These are phyloP conservation scores for Tanypteryx hageni DNA, from an alignment of 2,888 invertebrate genomes.

Conservation along the genomic window DNA sequence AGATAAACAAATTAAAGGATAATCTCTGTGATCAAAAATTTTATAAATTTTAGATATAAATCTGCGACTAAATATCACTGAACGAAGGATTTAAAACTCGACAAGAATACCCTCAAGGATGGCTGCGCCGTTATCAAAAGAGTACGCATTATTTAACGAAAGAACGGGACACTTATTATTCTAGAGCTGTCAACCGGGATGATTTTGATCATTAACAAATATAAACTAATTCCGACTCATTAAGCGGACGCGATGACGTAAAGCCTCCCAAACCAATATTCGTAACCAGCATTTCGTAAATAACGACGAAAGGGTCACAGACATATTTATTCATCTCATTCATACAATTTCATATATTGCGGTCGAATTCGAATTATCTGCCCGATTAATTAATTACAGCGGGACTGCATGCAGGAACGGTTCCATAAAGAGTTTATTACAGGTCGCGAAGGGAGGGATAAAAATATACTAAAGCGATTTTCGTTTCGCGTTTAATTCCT, in stretches of 20 bases:
- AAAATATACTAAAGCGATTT: neutral
- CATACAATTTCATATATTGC: neutral
- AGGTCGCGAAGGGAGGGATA: neutral
- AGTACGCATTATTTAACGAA: neutral
- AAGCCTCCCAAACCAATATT: neutral
- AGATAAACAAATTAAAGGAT: too few relatives aligned
- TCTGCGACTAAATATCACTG: too few relatives aligned
- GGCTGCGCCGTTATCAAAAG: neutral
- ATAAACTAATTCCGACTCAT: neutral
- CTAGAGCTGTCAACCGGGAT: too few relatives aligned
- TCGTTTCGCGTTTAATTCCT: neutral
- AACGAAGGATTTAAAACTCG: too few relatives aligned
- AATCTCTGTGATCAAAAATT: too few relatives aligned
- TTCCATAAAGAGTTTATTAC: neutral
- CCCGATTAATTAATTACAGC: constrained; percentile 20
- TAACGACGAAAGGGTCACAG: neutral
- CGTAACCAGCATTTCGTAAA: neutral
- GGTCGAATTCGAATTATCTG: neutral
- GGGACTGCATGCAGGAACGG: neutral
- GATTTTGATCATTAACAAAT: neutral
- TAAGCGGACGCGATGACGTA: neutral
- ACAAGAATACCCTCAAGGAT: neutral
- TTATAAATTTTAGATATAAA: too few relatives aligned
- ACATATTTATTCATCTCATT: neutral
- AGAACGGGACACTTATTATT: neutral